Evolutionary conservation across 2,113 vertebrate species (phyloP), one percentile per base, ranked within the genome.

Genomic region (Litocranius walleri): DNA sequence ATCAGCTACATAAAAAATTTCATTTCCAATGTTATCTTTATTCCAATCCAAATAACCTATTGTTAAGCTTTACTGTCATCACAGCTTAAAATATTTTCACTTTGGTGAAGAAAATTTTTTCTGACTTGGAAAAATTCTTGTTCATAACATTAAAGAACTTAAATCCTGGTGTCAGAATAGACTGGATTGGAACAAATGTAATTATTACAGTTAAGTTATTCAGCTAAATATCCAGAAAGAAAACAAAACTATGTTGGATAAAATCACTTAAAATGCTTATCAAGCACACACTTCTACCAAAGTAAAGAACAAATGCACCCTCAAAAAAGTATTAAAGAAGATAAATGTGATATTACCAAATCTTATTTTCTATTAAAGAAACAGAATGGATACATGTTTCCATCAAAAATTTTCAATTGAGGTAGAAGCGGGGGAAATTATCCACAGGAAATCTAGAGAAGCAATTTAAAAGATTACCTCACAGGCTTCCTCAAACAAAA

Each of bases 51-150:
- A 98, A 97, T 92, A 96, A 92, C 45, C 61, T 88, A 89, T 29
- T 86, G 83, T 88, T 82, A 91, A 94, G 64, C 50, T 82, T 91
- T 33, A 86, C 88, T 97, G 56, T 97, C 85, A 96, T 61, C 77
- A 48, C 33, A 74, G 88, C 43, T 97, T 92, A 96, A 97, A 97
- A 95, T 97, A 95, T 91, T 95, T 97, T 97, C 94, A 92, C 90
- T 94, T 88, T 88, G 57, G 62, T 91, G 57, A 97, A 88, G 82
- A 96, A 95, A 96, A 93, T 36, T 85, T 87, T 90, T 97, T 97
- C 84, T 95, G 74, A 94, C 91, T 83, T 91, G 14, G 57, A 61
- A 90, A 94, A 94, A 88, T 45, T 80, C 50, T 61, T 74, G 57
- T 45, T 85, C 45, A 52, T 82, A 21, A 54, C 59, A 93, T 52